phyloP scores from a whole-genome alignment of 2,797 vertebrate species.

The Crenichthys baileyi region DNA sequence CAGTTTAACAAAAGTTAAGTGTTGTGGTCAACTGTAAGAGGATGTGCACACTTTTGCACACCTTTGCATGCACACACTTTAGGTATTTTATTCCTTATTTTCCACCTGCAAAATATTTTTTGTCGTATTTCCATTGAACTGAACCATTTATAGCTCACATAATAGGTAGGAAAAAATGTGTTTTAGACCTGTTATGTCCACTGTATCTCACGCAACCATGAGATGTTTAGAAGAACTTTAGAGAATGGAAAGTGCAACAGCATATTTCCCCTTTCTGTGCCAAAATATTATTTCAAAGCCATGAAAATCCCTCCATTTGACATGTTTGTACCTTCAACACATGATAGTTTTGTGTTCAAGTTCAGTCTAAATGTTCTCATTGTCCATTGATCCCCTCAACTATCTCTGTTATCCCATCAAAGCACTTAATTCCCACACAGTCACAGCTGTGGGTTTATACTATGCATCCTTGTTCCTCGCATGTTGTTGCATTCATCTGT shows the following conservation, averaged over 20 bases:
- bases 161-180: too few species aligned
- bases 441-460: not conserved
- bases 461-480: not conserved
- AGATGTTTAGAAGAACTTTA: not conserved
- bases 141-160: too few species aligned
- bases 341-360: not conserved
- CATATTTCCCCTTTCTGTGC: not conserved
- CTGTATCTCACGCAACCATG: too few species aligned
- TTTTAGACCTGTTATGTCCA: too few species aligned
- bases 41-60: too few species aligned
- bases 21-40: too few species aligned
- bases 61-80: too few species aligned
- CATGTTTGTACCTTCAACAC: not conserved
- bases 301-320: not conserved
- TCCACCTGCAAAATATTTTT: too few species aligned
- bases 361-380: not conserved
- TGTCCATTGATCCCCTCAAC: not conserved
- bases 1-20: too few species aligned
- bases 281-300: not conserved
- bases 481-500: conserved; percentile 10
- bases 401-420: not conserved
- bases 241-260: not conserved
- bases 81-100: too few species aligned
- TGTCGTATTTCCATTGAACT: too few species aligned
- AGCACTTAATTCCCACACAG: conserved; percentile 3